Evolutionary conservation across 2,113 vertebrate genomes (phyloP).

Genomic region (Anguilla rostrata): DNA sequence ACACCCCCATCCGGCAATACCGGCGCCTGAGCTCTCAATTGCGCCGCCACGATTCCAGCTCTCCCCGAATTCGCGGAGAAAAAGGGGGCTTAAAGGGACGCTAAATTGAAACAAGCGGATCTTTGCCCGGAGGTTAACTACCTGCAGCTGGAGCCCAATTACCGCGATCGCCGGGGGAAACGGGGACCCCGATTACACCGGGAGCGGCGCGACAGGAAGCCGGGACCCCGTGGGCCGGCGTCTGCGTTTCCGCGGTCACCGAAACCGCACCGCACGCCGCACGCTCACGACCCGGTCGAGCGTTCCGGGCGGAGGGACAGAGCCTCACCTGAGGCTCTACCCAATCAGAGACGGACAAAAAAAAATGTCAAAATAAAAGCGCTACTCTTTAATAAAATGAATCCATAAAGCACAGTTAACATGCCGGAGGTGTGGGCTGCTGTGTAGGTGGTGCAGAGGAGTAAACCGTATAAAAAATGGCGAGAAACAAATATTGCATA

Average conservation of each 20-base stretch:
- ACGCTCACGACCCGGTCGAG: no score
- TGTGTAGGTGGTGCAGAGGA: no score
- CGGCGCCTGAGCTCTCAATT: conserved; percentile 22
- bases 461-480: no score
- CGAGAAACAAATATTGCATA: no score
- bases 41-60: conserved; percentile 37
- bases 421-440: no score
- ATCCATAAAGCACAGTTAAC: no score
- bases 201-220: conserved; percentile 29
- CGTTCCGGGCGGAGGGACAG: no score
- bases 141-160: conserved; percentile 55
- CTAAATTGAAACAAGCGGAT: conserved; percentile 47
- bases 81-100: conserved; percentile 29
- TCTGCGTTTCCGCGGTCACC: neutral
- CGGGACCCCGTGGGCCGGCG: neutral
- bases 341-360: no score
- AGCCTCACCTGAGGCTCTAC: no score
- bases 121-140: conserved; percentile 51
- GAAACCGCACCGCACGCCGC: no score
- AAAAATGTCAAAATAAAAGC: no score
- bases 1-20: conserved; percentile 39
- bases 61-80: conserved; percentile 44
- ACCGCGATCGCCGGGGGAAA: conserved; percentile 32
- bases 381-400: no score
- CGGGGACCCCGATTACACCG: neutral